Evolutionary conservation across 2,888 invertebrate species (phyloP).

Genomic region (Sphaeridia pumilis): DNA sequence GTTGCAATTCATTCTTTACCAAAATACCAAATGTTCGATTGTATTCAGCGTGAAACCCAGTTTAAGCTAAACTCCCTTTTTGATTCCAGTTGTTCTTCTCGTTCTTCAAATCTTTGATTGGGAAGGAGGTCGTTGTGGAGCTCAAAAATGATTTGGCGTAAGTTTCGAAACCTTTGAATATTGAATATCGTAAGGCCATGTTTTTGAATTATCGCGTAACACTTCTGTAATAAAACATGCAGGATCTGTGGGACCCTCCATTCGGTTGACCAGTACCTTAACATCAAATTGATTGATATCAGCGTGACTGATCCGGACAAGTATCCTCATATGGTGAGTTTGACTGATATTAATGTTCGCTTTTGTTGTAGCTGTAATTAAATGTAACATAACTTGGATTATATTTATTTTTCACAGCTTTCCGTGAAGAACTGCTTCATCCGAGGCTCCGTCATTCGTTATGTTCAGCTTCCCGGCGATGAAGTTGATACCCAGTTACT

Average conservation of each 20-base stretch:
- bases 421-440: constrained; percentile 99
- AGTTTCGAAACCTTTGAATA: too few relatives aligned
- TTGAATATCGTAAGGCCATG: too few relatives aligned
- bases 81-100: constrained; percentile 88
- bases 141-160: constrained; percentile 95
- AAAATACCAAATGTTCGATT: too few relatives aligned
- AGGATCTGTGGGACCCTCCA: constrained; percentile 98
- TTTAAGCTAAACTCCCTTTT: too few relatives aligned
- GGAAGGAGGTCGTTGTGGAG: constrained; percentile 97
- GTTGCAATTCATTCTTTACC: too few relatives aligned
- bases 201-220: too few relatives aligned
- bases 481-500: constrained; percentile 96
- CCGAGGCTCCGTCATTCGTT: constrained; percentile 92
- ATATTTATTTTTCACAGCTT: constrained; percentile 54
- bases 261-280: constrained; percentile 98
- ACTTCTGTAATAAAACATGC: too few relatives aligned
- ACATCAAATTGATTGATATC: constrained; percentile 95
- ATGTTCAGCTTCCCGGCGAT: constrained; percentile 95
- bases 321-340: constrained; percentile 87
- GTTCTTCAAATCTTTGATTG: constrained; percentile 96
- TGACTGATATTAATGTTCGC: too few relatives aligned
- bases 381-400: too few relatives aligned
- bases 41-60: too few relatives aligned
- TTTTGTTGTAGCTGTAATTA: too few relatives aligned
- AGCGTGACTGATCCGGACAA: constrained; percentile 96